Conservation (phyloP, 2,797 vertebrate species). For the Onychomys arenicola region DNA sequence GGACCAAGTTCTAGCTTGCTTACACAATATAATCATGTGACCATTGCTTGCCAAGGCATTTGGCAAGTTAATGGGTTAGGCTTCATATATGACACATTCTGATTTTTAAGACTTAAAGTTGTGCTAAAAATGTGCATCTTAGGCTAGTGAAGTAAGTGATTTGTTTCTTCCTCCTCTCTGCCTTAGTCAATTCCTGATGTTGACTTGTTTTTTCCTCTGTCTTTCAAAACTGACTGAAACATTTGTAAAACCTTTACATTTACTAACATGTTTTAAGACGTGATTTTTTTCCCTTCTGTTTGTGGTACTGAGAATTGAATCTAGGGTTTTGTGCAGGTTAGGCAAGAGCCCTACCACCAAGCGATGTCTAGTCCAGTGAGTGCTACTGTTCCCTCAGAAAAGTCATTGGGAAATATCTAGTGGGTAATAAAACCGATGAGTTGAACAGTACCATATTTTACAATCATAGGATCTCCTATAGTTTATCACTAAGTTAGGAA, state of each 20-base stretch:
- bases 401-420: slow-evolving; percentile 46
- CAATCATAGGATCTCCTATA: background rate
- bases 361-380: background rate
- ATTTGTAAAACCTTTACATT: slow-evolving; percentile 20
- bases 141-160: background rate
- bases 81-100: background rate
- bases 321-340: background rate
- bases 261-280: background rate
- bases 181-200: background rate
- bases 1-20: background rate
- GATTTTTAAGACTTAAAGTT: background rate
- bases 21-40: too few species aligned
- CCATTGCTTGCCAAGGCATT: background rate
- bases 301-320: background rate
- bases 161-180: slow-evolving; percentile 9
- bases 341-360: background rate
- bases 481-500: slow-evolving; percentile 23
- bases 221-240: slow-evolving; percentile 12
- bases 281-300: background rate
- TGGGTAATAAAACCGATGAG: background rate
- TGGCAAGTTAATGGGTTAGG: background rate
- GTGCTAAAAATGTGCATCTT: background rate
- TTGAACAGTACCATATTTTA: slow-evolving; percentile 42
- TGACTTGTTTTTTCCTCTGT: slow-evolving; percentile 17
- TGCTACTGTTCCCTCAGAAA: background rate